Evolutionary conservation across 1,140 invertebrate genomes (phyloP), one percentile per base, ranked within the genome.

Genomic region (Trachymyrmex cornetzi): DNA sequence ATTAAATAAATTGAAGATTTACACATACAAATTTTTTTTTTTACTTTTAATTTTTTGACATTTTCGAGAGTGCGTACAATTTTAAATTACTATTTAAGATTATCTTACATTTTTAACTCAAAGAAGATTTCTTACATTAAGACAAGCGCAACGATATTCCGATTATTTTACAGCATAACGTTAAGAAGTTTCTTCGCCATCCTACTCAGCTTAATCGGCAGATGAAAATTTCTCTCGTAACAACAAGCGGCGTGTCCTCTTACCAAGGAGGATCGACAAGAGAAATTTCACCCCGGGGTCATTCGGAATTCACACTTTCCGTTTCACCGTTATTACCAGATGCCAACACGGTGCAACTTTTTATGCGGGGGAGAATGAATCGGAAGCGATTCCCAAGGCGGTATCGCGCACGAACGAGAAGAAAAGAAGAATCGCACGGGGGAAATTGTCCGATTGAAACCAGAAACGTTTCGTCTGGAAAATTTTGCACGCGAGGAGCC

Each of bases 241-340:
- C 57, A 63, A 88, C n/a, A 7, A 61, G 22, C 22, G 53, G 77
- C 38, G 53, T 72, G 80, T 38, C 67, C 16, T 57, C n/a, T 55
- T 38, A 66, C 50, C 22, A 12, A 55, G 50, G 19, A 59, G 82
- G 14, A 87, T 69, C 77, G 48, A 34, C 67, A 48, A 59, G 90
- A 87, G 89, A 91, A 91, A 90, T 50, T 80, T 85, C 55, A 86
- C 87, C 77, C 24, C 9, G n/a, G 30, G 88, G 88, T 89, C 89
- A 85, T 48, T 57, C 55, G 44, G 53, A 77, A 90, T 77, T 88
- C 57, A 22, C 84, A 88, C 90, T 91, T 91, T 91, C 87, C 48
- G 85, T 91, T 88, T 91, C 89, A 87, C 77, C 34, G 55, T 44
- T 57, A 79, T 81, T 81, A 88, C 75, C 9, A 9, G 71, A 66